These are phyloP conservation scores for Rutpela maculata DNA, from an alignment of 2,888 invertebrate species.

Conservation along the genomic window DNA sequence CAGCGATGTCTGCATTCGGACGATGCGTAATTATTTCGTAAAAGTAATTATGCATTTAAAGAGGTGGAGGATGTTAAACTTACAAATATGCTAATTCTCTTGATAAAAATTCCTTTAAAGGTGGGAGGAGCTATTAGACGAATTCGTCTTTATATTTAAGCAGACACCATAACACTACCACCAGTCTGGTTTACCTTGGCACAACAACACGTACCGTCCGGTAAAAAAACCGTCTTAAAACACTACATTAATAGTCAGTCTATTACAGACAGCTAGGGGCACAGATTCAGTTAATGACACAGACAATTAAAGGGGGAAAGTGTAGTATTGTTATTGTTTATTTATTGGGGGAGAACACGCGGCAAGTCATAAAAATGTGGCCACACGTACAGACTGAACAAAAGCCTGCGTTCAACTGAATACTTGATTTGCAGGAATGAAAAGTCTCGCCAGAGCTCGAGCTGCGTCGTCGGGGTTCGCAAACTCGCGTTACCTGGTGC, in stretches of 20 bases:
- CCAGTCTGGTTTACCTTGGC: conserved; percentile 46
- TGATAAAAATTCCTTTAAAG: conserved; percentile 4
- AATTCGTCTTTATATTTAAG: conserved; percentile 34
- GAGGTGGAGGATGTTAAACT: conserved; percentile 11
- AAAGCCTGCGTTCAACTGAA: conserved; percentile 43
- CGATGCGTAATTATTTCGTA: neutral
- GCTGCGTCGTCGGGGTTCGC: conserved; percentile 46
- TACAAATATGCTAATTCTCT: conserved; percentile 35
- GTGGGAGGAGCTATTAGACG: conserved; percentile 35
- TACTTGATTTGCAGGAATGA: conserved; percentile 11
- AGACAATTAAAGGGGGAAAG: conserved; percentile 10
- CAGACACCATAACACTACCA: conserved; percentile 45
- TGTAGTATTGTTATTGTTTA: conserved; percentile 21
- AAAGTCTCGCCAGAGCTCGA: conserved; percentile 47
- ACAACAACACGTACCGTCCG: conserved; percentile 25
- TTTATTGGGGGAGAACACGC: conserved; percentile 29
- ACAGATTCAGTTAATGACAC: conserved; percentile 9
- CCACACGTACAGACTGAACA: conserved; percentile 44
- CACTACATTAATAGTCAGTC: neutral
- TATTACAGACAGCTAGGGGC: neutral
- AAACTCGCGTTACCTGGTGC: conserved; percentile 64
- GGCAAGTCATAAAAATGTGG: conserved; percentile 34
- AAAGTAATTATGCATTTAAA: neutral
- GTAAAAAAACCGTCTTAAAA: neutral
- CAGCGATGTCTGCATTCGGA: neutral